A percentile compares a stretch with the other conserved stretches of the same genome.
phyloP scores from a whole-genome alignment of 2,113 vertebrate species.

The Dendropsophus ebraccatus region DNA sequence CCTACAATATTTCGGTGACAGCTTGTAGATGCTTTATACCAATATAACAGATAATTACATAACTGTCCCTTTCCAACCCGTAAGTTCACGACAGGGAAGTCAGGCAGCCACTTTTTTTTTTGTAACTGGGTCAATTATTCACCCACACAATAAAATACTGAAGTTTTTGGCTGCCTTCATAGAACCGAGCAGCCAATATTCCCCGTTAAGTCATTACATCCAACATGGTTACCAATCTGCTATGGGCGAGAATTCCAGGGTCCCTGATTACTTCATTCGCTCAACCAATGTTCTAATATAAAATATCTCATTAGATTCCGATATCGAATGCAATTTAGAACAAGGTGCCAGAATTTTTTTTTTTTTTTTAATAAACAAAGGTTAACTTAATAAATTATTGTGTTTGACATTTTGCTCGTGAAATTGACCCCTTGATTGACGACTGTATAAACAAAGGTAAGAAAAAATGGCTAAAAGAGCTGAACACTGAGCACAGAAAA shows the following conservation, averaged over 20 bases:
- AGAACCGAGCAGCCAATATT: conserved; percentile 19
- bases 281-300: background rate
- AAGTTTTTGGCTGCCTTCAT: conserved; percentile 34
- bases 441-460: background rate
- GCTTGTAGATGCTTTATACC: background rate
- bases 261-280: background rate
- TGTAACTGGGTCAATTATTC: conserved; percentile 37
- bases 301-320: background rate
- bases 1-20: background rate
- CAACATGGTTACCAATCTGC: conserved; percentile 42
- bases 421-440: background rate
- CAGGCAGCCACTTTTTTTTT: conserved; percentile 15
- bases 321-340: background rate
- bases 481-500: no score
- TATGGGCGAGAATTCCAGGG: background rate
- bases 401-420: background rate
- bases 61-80: background rate
- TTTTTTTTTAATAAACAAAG: background rate
- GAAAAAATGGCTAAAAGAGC: background rate
- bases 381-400: background rate
- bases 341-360: background rate
- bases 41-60: no score
- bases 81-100: background rate
- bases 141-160: conserved; percentile 23
- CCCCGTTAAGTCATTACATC: conserved; percentile 22